Conservation (phyloP, 2,888 invertebrate genomes). For the Thecophora atra region DNA sequence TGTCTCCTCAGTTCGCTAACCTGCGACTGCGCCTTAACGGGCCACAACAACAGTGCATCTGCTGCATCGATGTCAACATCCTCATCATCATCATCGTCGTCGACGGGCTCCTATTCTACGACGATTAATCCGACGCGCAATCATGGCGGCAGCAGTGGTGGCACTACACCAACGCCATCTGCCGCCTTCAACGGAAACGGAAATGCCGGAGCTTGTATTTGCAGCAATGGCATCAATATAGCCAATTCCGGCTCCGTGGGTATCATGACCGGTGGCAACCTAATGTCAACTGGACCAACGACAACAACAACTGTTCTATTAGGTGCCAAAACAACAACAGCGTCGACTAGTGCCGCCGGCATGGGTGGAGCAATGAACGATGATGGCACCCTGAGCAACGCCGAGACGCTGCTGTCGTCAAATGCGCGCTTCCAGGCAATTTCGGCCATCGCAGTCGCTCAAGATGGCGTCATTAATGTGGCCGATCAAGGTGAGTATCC, state of each 20-base stretch:
- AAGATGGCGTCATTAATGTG: slow-evolving; percentile 94
- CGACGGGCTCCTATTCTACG: slow-evolving; percentile 55
- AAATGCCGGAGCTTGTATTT: slow-evolving; percentile 49
- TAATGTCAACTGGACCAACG: slow-evolving; percentile 65
- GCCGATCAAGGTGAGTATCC: slow-evolving; percentile 91
- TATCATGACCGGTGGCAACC: slow-evolving; percentile 59
- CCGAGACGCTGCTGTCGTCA: slow-evolving; percentile 86
- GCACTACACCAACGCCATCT: slow-evolving; percentile 58
- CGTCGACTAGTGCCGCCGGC: slow-evolving; percentile 43
- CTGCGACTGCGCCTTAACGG: slow-evolving; percentile 63
- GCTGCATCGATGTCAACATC: slow-evolving; percentile 48
- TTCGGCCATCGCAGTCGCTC: slow-evolving; percentile 91
- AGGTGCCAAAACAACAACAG: slow-evolving; percentile 60
- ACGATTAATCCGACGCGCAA: slow-evolving; percentile 62
- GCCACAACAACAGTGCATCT: slow-evolving; percentile 53
- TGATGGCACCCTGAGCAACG: slow-evolving; percentile 71
- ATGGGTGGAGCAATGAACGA: slow-evolving; percentile 58
- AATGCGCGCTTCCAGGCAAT: slow-evolving; percentile 90
- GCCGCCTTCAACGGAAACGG: slow-evolving; percentile 46
- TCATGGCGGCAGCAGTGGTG: slow-evolving; percentile 49
- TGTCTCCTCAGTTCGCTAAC: slow-evolving; percentile 61
- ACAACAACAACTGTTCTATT: slow-evolving; percentile 63
- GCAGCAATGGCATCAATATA: slow-evolving; percentile 48
- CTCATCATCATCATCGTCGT: slow-evolving; percentile 45
- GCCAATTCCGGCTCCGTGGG: slow-evolving; percentile 51